Conservation (phyloP, 1,140 invertebrate species). For the Pachyrhynchus sulphureomaculatus region DNA sequence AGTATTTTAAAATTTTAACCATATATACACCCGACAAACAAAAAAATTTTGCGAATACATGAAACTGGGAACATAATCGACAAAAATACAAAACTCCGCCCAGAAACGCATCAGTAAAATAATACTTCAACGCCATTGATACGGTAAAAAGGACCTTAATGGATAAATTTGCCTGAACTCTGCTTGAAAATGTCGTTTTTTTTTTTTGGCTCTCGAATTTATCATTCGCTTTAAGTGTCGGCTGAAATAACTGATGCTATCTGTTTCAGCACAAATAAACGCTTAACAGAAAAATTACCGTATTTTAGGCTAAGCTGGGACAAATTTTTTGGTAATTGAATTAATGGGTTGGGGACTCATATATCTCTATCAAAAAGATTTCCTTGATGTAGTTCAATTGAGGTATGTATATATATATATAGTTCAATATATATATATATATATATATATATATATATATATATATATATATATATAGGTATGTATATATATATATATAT, state of each 20-base stretch:
- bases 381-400: too few relatives aligned
- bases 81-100: slow-evolving; percentile 8
- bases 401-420: too few relatives aligned
- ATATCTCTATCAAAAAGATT: neutral
- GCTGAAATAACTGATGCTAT: slow-evolving; percentile 24
- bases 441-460: too few relatives aligned
- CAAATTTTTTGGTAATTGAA: slow-evolving; percentile 25
- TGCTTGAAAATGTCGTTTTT: slow-evolving; percentile 25
- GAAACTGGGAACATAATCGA: slow-evolving; percentile 19
- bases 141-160: slow-evolving; percentile 20
- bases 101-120: slow-evolving; percentile 20
- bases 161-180: slow-evolving; percentile 24
- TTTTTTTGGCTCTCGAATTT: slow-evolving; percentile 27
- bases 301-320: slow-evolving; percentile 22
- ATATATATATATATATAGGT: too few relatives aligned
- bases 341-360: slow-evolving; percentile 4
- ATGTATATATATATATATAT: too few relatives aligned
- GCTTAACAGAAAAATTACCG: slow-evolving; percentile 24
- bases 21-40: too few relatives aligned
- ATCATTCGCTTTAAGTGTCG: slow-evolving; percentile 28
- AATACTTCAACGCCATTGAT: slow-evolving; percentile 16
- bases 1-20: too few relatives aligned
- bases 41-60: too few relatives aligned
- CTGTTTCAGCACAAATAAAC: slow-evolving; percentile 13
- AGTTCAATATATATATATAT: too few relatives aligned